Evolutionary conservation across 2,113 vertebrate species (phyloP).

Genomic region (Peromyscus leucopus): DNA sequence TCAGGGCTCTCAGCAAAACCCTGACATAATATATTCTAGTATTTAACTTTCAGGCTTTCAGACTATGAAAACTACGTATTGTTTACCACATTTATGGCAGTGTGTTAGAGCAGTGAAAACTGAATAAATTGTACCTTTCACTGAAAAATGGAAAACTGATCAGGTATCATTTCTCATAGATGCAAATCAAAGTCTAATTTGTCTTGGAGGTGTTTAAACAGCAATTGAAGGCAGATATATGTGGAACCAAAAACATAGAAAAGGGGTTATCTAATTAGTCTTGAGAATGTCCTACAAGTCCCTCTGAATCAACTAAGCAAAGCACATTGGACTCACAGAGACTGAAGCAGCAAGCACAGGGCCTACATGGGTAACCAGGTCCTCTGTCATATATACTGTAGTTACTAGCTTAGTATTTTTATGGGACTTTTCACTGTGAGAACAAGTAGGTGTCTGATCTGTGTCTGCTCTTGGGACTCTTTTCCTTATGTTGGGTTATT

Average conservation of each 20-base stretch:
- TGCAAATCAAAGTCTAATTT: accelerated
- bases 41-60: not conserved
- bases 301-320: not conserved
- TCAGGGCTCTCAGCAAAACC: accelerated
- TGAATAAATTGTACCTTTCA: not conserved
- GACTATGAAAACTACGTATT: not conserved
- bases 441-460: not conserved
- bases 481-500: no score
- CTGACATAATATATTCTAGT: not conserved
- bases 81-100: no score
- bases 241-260: not conserved
- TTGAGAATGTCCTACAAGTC: not conserved
- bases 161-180: accelerated
- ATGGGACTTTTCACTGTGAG: not conserved
- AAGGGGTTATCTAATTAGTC: not conserved
- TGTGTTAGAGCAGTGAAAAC: not conserved
- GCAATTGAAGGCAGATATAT: not conserved
- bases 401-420: not conserved
- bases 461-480: no score
- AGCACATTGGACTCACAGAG: not conserved
- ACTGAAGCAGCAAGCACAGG: not conserved
- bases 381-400: not conserved
- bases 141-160: not conserved
- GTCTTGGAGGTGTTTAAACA: not conserved
- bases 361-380: not conserved